Conservation (phyloP, 2,113 vertebrate species). For the Meles meles region DNA sequence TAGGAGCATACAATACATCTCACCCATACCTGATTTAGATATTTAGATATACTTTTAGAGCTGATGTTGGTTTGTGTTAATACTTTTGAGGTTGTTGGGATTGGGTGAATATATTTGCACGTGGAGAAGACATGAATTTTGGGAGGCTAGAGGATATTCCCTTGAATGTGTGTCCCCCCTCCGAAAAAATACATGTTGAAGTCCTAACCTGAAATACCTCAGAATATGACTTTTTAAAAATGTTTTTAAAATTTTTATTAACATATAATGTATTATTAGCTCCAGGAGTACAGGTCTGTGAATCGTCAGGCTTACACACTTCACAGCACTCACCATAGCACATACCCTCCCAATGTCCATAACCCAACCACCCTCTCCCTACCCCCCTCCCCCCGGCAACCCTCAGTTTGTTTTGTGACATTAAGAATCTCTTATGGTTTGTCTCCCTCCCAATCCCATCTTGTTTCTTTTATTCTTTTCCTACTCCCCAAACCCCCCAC, state of each 20-base stretch:
- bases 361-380: no score
- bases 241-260: accelerated
- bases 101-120: background rate
- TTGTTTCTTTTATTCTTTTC: no score
- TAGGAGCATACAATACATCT: background rate
- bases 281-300: no score
- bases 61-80: background rate
- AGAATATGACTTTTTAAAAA: background rate
- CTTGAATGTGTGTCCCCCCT: background rate
- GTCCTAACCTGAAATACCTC: background rate
- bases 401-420: no score
- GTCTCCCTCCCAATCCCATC: no score
- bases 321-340: no score
- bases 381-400: no score
- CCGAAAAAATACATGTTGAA: background rate
- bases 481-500: no score
- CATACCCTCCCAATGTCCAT: no score
- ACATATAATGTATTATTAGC: no score
- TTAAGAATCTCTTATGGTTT: no score
- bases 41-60: background rate
- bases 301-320: no score
- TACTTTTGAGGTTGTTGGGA: background rate
- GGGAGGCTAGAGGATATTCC: background rate
- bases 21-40: background rate
- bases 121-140: background rate